Conservation (phyloP, 2,888 invertebrate genomes). For the Ophion costatus region DNA sequence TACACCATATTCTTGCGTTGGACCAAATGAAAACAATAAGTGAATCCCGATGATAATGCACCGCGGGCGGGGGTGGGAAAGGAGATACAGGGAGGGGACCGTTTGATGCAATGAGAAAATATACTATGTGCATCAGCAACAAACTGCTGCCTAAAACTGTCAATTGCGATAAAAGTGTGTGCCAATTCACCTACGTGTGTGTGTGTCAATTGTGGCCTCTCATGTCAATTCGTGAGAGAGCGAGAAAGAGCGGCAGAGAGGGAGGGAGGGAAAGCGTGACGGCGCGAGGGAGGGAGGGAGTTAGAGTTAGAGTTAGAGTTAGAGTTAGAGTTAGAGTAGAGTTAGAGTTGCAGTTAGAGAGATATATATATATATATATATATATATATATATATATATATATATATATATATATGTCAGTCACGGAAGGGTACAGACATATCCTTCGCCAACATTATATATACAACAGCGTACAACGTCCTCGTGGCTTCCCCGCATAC, state of each 20-base stretch:
- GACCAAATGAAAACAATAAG: slow-evolving; percentile 77
- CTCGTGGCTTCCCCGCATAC: slow-evolving; percentile 6
- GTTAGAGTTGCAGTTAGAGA: neutral
- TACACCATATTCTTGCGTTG: slow-evolving; percentile 65
- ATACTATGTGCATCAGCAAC: slow-evolving; percentile 58
- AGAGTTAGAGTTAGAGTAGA: slow-evolving; percentile 9
- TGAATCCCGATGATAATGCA: slow-evolving; percentile 77
- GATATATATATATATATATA: too few species aligned
- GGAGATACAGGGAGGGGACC: neutral
- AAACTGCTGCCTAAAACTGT: slow-evolving; percentile 28
- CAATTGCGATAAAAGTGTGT: slow-evolving; percentile 22
- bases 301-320: neutral
- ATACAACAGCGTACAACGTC: slow-evolving; percentile 54
- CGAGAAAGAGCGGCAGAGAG: slow-evolving; percentile 25
- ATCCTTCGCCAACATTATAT: slow-evolving; percentile 52
- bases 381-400: neutral
- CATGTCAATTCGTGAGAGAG: slow-evolving; percentile 50
- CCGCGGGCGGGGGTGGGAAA: slow-evolving; percentile 22
- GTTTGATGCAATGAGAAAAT: slow-evolving; percentile 57
- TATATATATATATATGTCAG: slow-evolving; percentile 20
- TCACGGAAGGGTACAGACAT: slow-evolving; percentile 53
- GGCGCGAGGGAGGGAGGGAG: too few species aligned
- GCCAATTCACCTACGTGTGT: neutral
- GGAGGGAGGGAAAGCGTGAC: neutral
- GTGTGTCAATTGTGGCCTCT: slow-evolving; percentile 41